phyloP scores from a whole-genome alignment of 1,140 invertebrate genomes.

The Micrasema longulum region DNA sequence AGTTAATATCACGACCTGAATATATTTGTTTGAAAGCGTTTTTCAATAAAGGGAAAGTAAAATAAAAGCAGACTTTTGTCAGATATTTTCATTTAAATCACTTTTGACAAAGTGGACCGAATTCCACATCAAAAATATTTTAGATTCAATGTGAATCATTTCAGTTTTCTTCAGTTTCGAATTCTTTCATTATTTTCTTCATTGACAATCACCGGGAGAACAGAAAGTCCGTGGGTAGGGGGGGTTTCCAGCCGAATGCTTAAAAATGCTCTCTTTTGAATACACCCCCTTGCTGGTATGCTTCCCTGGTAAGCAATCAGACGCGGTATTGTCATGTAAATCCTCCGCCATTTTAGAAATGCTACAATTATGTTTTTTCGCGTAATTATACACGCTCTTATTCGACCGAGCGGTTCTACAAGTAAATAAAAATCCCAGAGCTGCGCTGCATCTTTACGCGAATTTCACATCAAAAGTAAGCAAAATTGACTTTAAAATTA shows the following conservation, averaged over 20 bases:
- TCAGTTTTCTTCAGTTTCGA: conserved; percentile 2
- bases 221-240: neutral
- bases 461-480: too few species aligned
- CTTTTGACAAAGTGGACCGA: too few species aligned
- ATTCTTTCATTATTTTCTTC: conserved; percentile 9
- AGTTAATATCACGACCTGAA: too few species aligned
- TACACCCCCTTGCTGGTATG: conserved; percentile 6
- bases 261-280: neutral
- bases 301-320: conserved; percentile 47
- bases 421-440: conserved; percentile 27
- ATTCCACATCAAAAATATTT: too few species aligned
- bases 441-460: neutral
- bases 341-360: conserved; percentile 38
- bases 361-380: conserved; percentile 51
- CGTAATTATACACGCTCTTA: conserved; percentile 45
- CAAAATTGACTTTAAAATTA: too few species aligned
- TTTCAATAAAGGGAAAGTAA: too few species aligned
- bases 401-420: conserved; percentile 31
- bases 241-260: neutral
- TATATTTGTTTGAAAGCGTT: too few species aligned
- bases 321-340: conserved; percentile 50
- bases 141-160: neutral
- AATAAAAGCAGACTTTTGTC: too few species aligned
- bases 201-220: conserved; percentile 20
- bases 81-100: too few species aligned